Conservation (phyloP, 2,888 invertebrate genomes). For the Ferdinandea cuprea region DNA sequence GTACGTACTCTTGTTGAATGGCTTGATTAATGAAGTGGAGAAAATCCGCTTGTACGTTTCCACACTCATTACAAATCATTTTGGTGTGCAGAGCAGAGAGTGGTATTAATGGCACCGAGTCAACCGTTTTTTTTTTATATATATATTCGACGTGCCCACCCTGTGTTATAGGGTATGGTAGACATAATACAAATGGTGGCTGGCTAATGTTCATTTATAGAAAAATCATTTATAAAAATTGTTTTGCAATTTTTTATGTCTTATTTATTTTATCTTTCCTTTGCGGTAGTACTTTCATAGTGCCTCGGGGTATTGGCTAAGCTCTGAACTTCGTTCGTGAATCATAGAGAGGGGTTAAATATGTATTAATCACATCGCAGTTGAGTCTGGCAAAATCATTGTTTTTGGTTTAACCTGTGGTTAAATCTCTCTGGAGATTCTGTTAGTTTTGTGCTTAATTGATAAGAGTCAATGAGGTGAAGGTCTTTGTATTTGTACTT, state of each 20-base stretch:
- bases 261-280: no score
- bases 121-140: constrained; percentile 17
- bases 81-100: constrained; percentile 51
- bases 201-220: not conserved
- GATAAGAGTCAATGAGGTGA: no score
- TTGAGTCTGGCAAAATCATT: no score
- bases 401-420: no score
- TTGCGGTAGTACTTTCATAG: no score
- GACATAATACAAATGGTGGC: not conserved
- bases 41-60: constrained; percentile 69
- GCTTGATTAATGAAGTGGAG: constrained; percentile 73
- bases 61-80: constrained; percentile 72
- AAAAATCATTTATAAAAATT: not conserved
- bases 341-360: no score
- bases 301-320: no score
- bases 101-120: constrained; percentile 38
- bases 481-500: no score
- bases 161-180: constrained; percentile 26
- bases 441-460: no score
- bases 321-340: no score
- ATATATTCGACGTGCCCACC: constrained; percentile 26
- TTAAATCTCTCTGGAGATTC: no score
- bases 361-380: no score
- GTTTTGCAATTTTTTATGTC: not conserved
- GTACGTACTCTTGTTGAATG: constrained; percentile 59